These are phyloP conservation scores for Arge pagana DNA, from an alignment of 2,888 invertebrate species.

Conservation along the genomic window DNA sequence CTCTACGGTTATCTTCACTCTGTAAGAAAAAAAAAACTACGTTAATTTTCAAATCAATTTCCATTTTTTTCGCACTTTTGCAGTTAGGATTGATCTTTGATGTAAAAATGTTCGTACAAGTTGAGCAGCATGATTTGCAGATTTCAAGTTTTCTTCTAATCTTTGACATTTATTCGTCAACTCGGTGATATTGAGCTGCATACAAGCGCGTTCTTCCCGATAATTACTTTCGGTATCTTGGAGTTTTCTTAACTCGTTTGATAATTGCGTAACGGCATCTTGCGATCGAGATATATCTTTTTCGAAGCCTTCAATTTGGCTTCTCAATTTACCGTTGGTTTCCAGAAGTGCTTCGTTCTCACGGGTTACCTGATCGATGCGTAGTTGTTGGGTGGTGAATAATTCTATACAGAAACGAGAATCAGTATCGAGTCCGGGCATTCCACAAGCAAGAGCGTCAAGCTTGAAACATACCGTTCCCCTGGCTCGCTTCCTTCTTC, in stretches of 20 bases:
- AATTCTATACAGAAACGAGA: constrained; percentile 31
- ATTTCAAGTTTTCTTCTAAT: constrained; percentile 18
- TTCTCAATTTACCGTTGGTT: constrained; percentile 32
- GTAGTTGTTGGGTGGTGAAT: constrained; percentile 21
- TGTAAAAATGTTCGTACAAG: neutral
- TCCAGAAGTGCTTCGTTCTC: constrained; percentile 33
- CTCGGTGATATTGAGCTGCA: constrained; percentile 34
- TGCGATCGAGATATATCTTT: constrained; percentile 29
- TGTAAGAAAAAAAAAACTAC: constrained; percentile 23
- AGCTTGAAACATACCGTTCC: constrained; percentile 1
- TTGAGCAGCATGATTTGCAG: neutral
- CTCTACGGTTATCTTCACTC: constrained; percentile 39
- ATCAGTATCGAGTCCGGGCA: neutral
- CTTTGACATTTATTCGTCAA: constrained; percentile 22
- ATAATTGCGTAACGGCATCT: constrained; percentile 28
- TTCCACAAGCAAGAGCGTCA: neutral
- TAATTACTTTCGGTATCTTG: constrained; percentile 30
- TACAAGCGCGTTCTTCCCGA: constrained; percentile 31
- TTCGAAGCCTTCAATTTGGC: constrained; percentile 36
- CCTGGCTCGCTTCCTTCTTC: constrained; percentile 4
- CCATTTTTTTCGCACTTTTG: too few species aligned
- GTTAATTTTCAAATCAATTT: too few species aligned
- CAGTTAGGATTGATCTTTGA: too few species aligned
- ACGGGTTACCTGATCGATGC: constrained; percentile 25
- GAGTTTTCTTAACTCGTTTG: constrained; percentile 30